A percentile compares a stretch with the other conserved stretches of the same genome.
Conservation (phyloP, 2,888 invertebrate species). For the Parelbella ahira region DNA sequence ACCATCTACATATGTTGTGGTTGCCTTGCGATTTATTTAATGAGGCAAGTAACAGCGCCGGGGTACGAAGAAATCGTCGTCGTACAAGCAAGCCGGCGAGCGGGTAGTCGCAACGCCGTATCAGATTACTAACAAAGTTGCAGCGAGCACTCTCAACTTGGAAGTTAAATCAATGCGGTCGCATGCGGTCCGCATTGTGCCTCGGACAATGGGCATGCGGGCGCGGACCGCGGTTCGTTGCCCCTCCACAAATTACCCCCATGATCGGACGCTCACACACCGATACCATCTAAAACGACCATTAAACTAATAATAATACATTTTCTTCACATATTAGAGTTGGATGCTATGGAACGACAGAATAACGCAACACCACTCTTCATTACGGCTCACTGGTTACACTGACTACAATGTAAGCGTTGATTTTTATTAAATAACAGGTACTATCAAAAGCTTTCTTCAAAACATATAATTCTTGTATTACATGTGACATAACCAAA, state of each 20-base stretch:
- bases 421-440: too few relatives aligned
- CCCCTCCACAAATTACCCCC: conserved; percentile 64
- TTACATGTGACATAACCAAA: too few relatives aligned
- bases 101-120: too few relatives aligned
- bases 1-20: too few relatives aligned
- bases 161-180: conserved; percentile 34
- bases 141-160: conserved; percentile 5
- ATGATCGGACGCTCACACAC: conserved; percentile 46
- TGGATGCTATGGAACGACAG: conserved; percentile 25
- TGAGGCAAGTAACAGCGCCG: too few relatives aligned
- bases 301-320: conserved; percentile 53
- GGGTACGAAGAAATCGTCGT: too few relatives aligned
- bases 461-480: too few relatives aligned
- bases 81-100: too few relatives aligned
- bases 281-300: conserved; percentile 60
- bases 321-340: conserved; percentile 40
- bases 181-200: conserved; percentile 32
- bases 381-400: too few relatives aligned
- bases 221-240: conserved; percentile 55
- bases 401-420: too few relatives aligned
- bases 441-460: too few relatives aligned
- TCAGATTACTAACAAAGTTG: conserved; percentile 12
- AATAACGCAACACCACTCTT: not conserved
- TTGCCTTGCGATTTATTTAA: too few relatives aligned
- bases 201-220: conserved; percentile 65